Percentiles rank a stretch among this genome's conserved stretches.
Conservation (phyloP, 1,140 invertebrate species). For the Orchesella cincta region DNA sequence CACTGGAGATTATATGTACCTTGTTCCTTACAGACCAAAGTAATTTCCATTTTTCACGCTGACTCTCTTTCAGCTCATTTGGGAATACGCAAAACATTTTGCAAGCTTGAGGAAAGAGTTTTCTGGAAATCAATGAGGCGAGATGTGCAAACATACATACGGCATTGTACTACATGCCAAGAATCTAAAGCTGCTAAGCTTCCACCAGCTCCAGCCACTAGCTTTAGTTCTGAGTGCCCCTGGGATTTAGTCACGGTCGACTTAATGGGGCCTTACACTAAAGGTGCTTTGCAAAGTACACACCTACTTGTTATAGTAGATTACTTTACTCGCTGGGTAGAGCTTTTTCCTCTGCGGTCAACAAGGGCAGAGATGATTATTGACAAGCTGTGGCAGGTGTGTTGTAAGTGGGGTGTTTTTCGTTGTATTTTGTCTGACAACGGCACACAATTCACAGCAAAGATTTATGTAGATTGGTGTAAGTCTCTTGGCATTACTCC, state of each 20-base stretch:
- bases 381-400: slow-evolving; percentile 35
- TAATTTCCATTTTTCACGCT: slow-evolving; percentile 10
- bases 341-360: not conserved
- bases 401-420: not conserved
- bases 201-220: not conserved
- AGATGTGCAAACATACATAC: slow-evolving; percentile 17
- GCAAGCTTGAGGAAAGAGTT: not conserved
- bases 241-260: slow-evolving; percentile 21
- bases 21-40: not conserved
- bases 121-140: slow-evolving; percentile 22
- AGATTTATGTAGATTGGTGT: slow-evolving; percentile 29
- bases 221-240: not conserved
- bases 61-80: not conserved
- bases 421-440: not conserved
- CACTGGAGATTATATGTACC: slow-evolving; percentile 28
- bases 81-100: slow-evolving; percentile 28
- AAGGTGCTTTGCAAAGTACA: slow-evolving; percentile 31
- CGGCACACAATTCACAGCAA: slow-evolving; percentile 47
- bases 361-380: slow-evolving; percentile 1
- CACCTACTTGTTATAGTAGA: not conserved
- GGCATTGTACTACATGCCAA: slow-evolving; percentile 27
- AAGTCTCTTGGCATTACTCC: not conserved
- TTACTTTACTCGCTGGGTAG: slow-evolving; percentile 1
- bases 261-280: slow-evolving; percentile 49
- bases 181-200: not conserved